A percentile compares a stretch with the other conserved stretches of the same genome.
Conservation (phyloP, 2,888 invertebrate genomes). For the Uropetala carovei region DNA sequence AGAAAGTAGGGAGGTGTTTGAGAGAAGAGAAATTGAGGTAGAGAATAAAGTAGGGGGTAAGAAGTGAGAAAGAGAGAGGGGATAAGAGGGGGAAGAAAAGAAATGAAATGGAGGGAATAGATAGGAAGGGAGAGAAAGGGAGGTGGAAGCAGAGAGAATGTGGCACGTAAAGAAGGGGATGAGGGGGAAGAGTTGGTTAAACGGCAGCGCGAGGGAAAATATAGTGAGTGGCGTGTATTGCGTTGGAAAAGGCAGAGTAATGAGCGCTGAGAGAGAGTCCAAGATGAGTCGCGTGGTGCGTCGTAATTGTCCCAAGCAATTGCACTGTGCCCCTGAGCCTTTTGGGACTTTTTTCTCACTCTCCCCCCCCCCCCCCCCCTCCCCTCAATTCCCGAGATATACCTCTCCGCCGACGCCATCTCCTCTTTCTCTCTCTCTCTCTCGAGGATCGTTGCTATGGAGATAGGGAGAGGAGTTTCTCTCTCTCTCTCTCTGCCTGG, state of each 20-base stretch:
- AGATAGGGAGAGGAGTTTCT: not conserved
- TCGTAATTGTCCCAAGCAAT: conserved; percentile 60
- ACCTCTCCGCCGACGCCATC: too few relatives aligned
- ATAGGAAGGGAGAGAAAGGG: not conserved
- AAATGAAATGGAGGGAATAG: not conserved
- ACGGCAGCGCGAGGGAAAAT: not conserved
- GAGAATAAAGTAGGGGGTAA: not conserved
- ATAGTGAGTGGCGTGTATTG: not conserved
- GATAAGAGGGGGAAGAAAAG: not conserved
- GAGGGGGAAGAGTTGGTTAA: conserved; percentile 17
- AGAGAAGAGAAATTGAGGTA: not conserved
- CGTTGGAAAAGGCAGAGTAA: not conserved
- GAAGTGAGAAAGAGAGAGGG: not conserved
- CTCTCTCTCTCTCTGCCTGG: not conserved
- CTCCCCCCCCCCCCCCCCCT: not conserved
- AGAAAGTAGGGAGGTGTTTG: not conserved
- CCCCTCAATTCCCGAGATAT: too few relatives aligned
- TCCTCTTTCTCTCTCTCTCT: not conserved
- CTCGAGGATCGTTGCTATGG: conserved; percentile 51
- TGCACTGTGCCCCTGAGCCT: conserved; percentile 44
- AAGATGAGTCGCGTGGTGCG: not conserved
- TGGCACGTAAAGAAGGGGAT: not conserved
- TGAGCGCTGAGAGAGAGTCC: not conserved
- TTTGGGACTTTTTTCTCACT: not conserved
- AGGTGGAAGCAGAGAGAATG: conserved; percentile 4